These are phyloP conservation scores for Neoaliturus tenellus DNA, from an alignment of 2,888 invertebrate species.

Conservation along the genomic window DNA sequence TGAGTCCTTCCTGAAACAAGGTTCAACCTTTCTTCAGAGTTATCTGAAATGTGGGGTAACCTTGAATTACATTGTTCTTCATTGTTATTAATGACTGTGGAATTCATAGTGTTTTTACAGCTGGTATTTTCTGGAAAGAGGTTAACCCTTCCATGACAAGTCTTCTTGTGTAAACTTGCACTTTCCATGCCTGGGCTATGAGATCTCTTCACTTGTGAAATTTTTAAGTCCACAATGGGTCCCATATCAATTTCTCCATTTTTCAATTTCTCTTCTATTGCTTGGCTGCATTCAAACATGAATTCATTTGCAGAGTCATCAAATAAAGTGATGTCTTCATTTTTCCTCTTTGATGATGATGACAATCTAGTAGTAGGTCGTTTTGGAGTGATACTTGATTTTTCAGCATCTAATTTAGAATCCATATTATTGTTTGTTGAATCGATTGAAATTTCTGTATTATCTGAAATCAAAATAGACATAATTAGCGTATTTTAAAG, in stretches of 20 bases:
- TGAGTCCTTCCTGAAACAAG: not conserved
- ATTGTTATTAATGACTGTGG: too few relatives aligned
- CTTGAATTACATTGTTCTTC: too few relatives aligned
- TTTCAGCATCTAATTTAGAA: not conserved
- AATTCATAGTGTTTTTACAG: not conserved
- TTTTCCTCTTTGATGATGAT: slow-evolving; percentile 5
- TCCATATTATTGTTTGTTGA: slow-evolving; percentile 13
- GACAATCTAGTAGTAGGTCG: not conserved
- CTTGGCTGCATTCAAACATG: slow-evolving; percentile 52
- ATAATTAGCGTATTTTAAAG: too few relatives aligned
- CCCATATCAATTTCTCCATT: slow-evolving; percentile 34
- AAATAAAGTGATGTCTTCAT: not conserved
- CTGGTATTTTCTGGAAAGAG: slow-evolving; percentile 8
- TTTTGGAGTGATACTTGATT: not conserved
- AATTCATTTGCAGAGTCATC: slow-evolving; percentile 54
- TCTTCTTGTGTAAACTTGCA: not conserved
- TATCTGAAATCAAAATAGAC: not conserved
- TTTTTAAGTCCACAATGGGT: slow-evolving; percentile 5
- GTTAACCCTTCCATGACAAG: slow-evolving; percentile 3
- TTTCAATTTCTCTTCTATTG: slow-evolving; percentile 46
- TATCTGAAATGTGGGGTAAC: too few relatives aligned
- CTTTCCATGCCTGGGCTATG: not conserved
- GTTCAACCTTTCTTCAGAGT: too few relatives aligned
- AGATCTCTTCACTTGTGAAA: not conserved
- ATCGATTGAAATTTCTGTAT: not conserved